Conservation (phyloP, 1,140 invertebrate species). For the Caerostris darwini region DNA sequence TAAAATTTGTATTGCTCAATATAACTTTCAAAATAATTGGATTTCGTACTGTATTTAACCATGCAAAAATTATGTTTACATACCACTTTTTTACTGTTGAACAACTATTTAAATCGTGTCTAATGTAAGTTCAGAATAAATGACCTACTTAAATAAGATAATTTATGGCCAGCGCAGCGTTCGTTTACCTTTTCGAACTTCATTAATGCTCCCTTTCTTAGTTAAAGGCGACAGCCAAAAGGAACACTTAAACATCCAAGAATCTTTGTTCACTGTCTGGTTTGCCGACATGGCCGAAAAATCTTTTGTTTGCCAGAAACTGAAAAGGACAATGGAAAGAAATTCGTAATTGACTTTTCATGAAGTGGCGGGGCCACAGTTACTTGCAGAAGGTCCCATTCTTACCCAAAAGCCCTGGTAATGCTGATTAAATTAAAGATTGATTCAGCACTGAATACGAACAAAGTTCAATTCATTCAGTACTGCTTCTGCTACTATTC, state of each 20-base stretch:
- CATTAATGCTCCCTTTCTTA: constrained; percentile 30
- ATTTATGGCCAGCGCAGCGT: not conserved
- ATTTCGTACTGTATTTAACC: no score
- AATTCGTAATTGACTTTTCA: constrained; percentile 52
- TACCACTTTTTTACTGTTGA: no score
- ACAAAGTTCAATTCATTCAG: not conserved
- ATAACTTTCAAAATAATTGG: no score
- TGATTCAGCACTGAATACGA: constrained; percentile 5
- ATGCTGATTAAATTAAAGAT: constrained; percentile 53
- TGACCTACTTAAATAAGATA: constrained; percentile 17
- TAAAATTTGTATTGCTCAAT: no score
- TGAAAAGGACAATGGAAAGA: constrained; percentile 42
- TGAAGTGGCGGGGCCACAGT: not conserved
- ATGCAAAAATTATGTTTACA: no score
- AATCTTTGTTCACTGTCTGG: constrained; percentile 31
- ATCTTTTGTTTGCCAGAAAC: constrained; percentile 38
- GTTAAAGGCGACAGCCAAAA: constrained; percentile 15
- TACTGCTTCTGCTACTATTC: no score
- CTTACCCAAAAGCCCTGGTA: constrained; percentile 23
- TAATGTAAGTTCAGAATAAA: not conserved
- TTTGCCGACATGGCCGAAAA: constrained; percentile 35
- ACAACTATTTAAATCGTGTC: not conserved
- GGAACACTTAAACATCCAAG: constrained; percentile 37
- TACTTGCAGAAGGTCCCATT: constrained; percentile 32
- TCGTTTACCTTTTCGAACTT: not conserved